These are phyloP conservation scores for Astatoreochromis straeleni DNA, from an alignment of 2,113 vertebrate genomes.

Conservation along the genomic window DNA sequence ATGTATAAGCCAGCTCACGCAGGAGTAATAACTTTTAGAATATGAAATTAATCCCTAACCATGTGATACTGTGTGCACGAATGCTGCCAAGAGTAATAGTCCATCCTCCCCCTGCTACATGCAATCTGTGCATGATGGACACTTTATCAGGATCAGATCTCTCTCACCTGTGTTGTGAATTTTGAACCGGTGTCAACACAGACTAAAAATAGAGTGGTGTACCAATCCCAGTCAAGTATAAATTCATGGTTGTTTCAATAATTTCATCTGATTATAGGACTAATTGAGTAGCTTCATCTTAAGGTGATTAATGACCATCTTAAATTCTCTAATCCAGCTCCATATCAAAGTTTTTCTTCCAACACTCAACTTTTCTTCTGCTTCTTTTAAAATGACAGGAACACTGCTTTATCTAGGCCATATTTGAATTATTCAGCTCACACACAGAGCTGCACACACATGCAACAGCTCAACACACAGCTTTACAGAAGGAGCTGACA, in stretches of 20 bases:
- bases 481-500: background rate
- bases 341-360: background rate
- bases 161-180: background rate
- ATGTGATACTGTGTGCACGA: background rate
- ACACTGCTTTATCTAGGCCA: background rate
- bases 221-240: background rate
- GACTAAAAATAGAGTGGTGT: background rate
- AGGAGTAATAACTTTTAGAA: background rate
- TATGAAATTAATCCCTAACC: background rate
- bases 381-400: background rate
- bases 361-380: background rate
- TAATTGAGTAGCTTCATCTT: background rate
- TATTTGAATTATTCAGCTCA: background rate
- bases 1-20: background rate
- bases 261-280: background rate
- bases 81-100: background rate
- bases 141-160: background rate
- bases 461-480: background rate
- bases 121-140: background rate
- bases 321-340: background rate
- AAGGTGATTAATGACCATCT: background rate
- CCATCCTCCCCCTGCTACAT: background rate
- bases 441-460: background rate
- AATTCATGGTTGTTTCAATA: background rate
- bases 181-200: background rate